phyloP scores from a whole-genome alignment of 2,113 vertebrate genomes.

The Zonotrichia leucophrys region DNA sequence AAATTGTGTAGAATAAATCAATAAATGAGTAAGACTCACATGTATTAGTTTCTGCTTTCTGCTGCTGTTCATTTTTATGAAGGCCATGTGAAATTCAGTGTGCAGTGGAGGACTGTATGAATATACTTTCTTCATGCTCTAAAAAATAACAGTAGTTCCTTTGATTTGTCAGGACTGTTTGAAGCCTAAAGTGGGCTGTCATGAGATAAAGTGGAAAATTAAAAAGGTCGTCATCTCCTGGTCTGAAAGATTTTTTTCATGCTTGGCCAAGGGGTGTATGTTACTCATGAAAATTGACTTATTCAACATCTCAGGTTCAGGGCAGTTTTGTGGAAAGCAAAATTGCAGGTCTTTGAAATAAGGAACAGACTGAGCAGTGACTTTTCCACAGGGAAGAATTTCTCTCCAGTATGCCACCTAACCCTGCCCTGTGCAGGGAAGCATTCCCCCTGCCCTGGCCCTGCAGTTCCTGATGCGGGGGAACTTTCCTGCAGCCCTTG shows the following conservation, averaged over 20 bases:
- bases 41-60: background rate
- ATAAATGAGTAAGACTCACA: background rate
- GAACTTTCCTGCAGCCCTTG: background rate
- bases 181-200: background rate
- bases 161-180: background rate
- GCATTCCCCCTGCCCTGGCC: background rate
- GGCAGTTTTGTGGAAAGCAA: background rate
- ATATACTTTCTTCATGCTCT: background rate
- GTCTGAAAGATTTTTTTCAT: constrained; percentile 1
- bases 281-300: background rate
- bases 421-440: background rate
- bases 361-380: background rate
- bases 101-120: background rate
- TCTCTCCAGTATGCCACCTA: no score
- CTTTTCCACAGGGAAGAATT: background rate
- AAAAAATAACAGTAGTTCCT: background rate
- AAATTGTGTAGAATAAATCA: background rate
- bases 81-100: background rate
- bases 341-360: background rate
- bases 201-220: constrained; percentile 21
- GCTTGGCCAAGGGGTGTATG: background rate
- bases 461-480: background rate
- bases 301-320: background rate
- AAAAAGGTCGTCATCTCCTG: background rate
- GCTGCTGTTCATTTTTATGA: background rate